These are phyloP conservation scores for Hyperoodon ampullatus DNA, from an alignment of 2,113 vertebrate genomes.

Conservation along the genomic window DNA sequence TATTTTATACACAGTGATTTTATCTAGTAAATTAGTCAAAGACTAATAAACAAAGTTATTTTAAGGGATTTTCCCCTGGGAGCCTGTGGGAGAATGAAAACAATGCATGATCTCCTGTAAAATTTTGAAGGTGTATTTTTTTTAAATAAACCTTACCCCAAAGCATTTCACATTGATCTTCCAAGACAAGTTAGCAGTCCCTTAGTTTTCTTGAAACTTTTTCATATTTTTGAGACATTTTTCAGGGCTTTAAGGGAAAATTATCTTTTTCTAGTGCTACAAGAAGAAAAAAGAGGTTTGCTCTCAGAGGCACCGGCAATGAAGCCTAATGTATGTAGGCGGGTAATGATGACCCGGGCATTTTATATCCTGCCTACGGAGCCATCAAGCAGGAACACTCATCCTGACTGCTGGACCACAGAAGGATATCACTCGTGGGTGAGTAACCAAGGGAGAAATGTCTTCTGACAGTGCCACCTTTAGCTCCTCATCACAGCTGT, in stretches of 20 bases:
- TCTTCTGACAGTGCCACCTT: not conserved
- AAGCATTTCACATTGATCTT: not conserved
- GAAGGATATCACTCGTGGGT: not conserved
- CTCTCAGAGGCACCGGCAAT: not conserved
- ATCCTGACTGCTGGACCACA: not conserved
- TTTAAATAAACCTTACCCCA: not conserved
- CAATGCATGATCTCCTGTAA: not conserved
- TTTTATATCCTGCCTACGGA: not conserved
- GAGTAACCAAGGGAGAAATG: not conserved
- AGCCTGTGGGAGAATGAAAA: not conserved
- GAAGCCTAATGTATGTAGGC: not conserved
- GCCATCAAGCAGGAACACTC: not conserved
- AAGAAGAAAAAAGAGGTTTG: not conserved
- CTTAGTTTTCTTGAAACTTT: not conserved
- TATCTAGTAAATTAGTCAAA: constrained; percentile 37
- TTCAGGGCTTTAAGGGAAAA: not conserved
- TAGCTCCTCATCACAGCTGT: not conserved
- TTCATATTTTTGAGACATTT: not conserved
- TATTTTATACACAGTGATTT: not conserved
- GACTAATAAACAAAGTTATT: not conserved
- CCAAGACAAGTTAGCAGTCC: not conserved
- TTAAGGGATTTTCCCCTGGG: not conserved
- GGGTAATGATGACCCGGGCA: not conserved
- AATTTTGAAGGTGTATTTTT: not conserved
- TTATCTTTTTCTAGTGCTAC: not conserved